Evolutionary conservation across 2,888 invertebrate species (phyloP), one percentile per base, ranked within the genome.

Genomic region (Nomada fucata): DNA sequence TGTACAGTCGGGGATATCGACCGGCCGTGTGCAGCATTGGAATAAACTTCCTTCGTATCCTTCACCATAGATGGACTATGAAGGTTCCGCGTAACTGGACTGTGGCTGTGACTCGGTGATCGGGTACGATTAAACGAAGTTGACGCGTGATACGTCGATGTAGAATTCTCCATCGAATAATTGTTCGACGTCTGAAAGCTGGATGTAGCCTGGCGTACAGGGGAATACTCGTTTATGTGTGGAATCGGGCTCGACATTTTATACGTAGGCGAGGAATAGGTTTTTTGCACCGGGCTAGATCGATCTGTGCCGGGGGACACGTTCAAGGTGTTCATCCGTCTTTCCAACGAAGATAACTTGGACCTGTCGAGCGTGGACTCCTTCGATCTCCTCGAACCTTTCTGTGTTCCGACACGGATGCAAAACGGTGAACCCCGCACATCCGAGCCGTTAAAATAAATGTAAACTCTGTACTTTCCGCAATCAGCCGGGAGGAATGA

Each of bases 341-440:
- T 90, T 57, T 93, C 93, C 47, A 92, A 63, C 0, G 93, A 92
- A 0, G 93, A 91, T 5, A 91, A 69, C 59, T 91, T 92, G 0
- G 90, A 85, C 53, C 89, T 85, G 4, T 92, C 92, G 13, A 88
- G 77, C 26, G 88, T 91, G 13, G 89, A 90, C 59, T 91, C 92
- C 60, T 90, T 91, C 0, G 92, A 92, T 44, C 92, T 89, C 44
- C 91, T 88, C 2, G 92, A 92, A 42, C 97, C 95, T 82, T 96
- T 96, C 80, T 95, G 95, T 0, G 97, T 96, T 26, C 97, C 98
- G 13, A 98, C 97, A 77, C 98, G 95, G 94, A 98, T 96, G 91
- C 97, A 96, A 91, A 97, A 98, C 42, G 98, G 98, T 15, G 98
- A 98, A 7, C 98, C 98, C 92, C 95, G 95, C n/a, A 97, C 96